Percentiles rank a stretch among this genome's conserved stretches.
Conservation (phyloP, 2,888 invertebrate genomes). For the Scelioninae gen. 2 region DNA sequence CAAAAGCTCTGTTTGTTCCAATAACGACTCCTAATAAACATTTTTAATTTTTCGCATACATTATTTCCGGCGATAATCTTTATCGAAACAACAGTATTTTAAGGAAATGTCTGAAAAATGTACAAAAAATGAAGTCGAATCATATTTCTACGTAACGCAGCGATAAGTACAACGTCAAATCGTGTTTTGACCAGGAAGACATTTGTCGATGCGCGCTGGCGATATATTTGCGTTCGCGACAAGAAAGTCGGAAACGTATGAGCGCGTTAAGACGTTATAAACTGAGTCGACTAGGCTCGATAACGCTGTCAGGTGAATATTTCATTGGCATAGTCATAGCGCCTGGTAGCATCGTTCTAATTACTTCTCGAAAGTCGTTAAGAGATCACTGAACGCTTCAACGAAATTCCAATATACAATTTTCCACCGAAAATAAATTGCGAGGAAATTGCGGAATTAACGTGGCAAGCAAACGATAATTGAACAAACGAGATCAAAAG, state of each 20-base stretch:
- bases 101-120: background rate
- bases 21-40: no score
- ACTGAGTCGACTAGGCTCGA: slow-evolving; percentile 41
- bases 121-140: slow-evolving; percentile 4
- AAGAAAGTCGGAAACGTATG: slow-evolving; percentile 53
- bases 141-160: no score
- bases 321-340: slow-evolving; percentile 21
- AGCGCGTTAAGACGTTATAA: slow-evolving; percentile 49
- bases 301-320: slow-evolving; percentile 51
- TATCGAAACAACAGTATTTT: background rate
- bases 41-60: no score
- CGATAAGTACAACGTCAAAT: slow-evolving; percentile 53
- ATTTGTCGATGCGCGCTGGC: slow-evolving; percentile 46
- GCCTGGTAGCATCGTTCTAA: slow-evolving; percentile 43
- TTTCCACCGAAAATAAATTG: no score
- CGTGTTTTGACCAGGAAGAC: slow-evolving; percentile 57
- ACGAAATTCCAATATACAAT: no score
- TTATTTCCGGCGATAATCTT: background rate
- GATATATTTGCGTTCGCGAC: slow-evolving; percentile 53
- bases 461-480: no score
- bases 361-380: slow-evolving; percentile 51
- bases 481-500: no score
- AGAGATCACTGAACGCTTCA: background rate
- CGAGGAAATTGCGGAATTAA: no score
- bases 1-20: no score